Evolutionary conservation across 2,113 vertebrate genomes (phyloP), one percentile per base, ranked within the genome.

Genomic region (Colistium nudipinnis): DNA sequence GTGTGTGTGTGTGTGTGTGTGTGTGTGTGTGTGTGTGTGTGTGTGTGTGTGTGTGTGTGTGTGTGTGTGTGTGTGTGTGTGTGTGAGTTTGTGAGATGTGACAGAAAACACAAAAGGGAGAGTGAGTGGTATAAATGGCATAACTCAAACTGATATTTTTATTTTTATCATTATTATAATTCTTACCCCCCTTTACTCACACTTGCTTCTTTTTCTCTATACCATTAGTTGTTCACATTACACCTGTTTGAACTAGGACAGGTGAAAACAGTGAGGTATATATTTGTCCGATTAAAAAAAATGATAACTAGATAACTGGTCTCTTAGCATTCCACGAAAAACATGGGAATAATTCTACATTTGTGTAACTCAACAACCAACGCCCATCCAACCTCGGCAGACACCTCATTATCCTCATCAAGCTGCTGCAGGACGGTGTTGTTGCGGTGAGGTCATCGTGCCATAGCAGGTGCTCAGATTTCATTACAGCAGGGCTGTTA

Each of bases 371-470:
- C 54, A 19, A 22, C 51, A 55, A 31, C 12, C 28, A 39, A 14
- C 0, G 0, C 20, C 48, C 28, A 52, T 17, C 35, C 35, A 43
- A 10, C 54, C 68, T 47, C 30, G 20, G 59, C 70, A 62, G 20
- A 61, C 35, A 19, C 60, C 44, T 74, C 30, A 49, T 78, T 70
- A 66, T 8, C 30, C 20, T 70, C 25, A 71, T 57, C 84, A 70
- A 45, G 61, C 60, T 52, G 76, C 33, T 12, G 59, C 70, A 62
- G 64, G 53, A 62, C 60, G 44, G 30, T 35, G 70, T 52, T 74
- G 55, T 65, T 44, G 1, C 44, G 27, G 35, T 74, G 74, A 83
- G 72, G 60, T 85, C 84, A 83, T 87, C 66, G 60, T 81, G 77
- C 74, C 62, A 72, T 61, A 53, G 59, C 69, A 63, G 59, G n/a